phyloP scores from a whole-genome alignment of 2,797 vertebrate genomes.

The Enteromius anoplus region DNA sequence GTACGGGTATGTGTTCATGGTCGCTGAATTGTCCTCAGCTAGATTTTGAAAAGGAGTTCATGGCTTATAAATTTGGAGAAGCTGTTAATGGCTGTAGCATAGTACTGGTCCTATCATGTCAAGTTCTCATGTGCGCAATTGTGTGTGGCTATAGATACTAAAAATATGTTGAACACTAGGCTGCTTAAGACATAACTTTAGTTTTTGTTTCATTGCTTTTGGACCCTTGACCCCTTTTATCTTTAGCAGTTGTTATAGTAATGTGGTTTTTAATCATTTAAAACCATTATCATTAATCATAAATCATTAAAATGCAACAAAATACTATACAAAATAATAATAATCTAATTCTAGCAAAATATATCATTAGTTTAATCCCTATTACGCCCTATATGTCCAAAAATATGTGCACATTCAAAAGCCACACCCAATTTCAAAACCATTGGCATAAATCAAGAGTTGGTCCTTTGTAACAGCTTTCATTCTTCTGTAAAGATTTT shows the following conservation, averaged over 20 bases:
- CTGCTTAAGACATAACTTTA: background rate
- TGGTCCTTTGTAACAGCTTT: background rate
- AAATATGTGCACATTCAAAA: background rate
- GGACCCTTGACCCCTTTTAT: background rate
- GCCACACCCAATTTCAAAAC: background rate
- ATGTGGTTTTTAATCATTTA: background rate
- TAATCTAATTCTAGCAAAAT: no score
- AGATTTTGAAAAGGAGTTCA: background rate
- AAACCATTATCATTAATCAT: background rate
- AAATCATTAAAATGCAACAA: background rate
- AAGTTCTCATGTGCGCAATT: background rate
- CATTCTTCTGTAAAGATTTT: background rate
- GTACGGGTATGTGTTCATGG: slow-evolving; percentile 10
- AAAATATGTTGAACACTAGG: background rate
- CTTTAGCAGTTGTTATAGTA: background rate
- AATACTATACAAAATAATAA: background rate
- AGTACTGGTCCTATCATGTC: background rate
- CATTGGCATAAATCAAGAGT: background rate
- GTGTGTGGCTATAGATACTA: background rate
- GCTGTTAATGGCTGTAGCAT: background rate
- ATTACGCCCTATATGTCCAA: background rate
- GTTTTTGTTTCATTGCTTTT: background rate
- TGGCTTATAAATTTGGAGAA: background rate
- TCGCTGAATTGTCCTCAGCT: background rate
- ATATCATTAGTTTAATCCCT: background rate